Conservation (phyloP, 2,888 invertebrate species). For the Pammene aurita region DNA sequence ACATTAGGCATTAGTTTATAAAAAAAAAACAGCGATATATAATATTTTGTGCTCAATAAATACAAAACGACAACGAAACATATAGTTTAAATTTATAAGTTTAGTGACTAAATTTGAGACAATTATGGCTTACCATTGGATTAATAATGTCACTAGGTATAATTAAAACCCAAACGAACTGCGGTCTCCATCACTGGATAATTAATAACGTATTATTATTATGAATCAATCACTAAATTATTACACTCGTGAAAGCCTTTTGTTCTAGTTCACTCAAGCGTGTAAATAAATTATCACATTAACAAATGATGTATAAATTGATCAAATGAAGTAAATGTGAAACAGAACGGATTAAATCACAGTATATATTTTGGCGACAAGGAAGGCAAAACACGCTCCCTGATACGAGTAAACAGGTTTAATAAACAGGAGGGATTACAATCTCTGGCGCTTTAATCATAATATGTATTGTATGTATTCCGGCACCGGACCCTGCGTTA, state of each 20-base stretch:
- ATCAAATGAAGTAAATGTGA: slow-evolving; percentile 18
- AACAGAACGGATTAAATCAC: slow-evolving; percentile 1
- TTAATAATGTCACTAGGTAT: too few species aligned
- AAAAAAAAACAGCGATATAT: too few species aligned
- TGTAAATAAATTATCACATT: slow-evolving; percentile 12
- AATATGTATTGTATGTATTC: slow-evolving; percentile 67
- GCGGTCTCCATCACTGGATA: too few species aligned
- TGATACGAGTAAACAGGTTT: slow-evolving; percentile 42
- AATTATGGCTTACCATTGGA: too few species aligned
- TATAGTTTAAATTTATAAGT: too few species aligned
- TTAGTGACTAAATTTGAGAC: too few species aligned
- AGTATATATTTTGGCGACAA: slow-evolving; percentile 15
- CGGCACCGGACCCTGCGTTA: slow-evolving; percentile 55
- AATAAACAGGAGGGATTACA: slow-evolving; percentile 41
- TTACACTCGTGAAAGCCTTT: background rate
- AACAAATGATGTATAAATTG: slow-evolving; percentile 11
- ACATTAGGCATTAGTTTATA: too few species aligned
- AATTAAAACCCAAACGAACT: too few species aligned
- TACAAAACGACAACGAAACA: too few species aligned
- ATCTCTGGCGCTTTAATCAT: slow-evolving; percentile 42
- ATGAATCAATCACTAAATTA: slow-evolving; percentile 5
- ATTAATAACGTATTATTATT: too few species aligned
- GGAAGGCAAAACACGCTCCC: slow-evolving; percentile 17
- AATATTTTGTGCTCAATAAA: too few species aligned
- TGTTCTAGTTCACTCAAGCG: slow-evolving; percentile 2